Evolutionary conservation across 2,888 invertebrate species (phyloP).

Genomic region (Diarsia rubi): DNA sequence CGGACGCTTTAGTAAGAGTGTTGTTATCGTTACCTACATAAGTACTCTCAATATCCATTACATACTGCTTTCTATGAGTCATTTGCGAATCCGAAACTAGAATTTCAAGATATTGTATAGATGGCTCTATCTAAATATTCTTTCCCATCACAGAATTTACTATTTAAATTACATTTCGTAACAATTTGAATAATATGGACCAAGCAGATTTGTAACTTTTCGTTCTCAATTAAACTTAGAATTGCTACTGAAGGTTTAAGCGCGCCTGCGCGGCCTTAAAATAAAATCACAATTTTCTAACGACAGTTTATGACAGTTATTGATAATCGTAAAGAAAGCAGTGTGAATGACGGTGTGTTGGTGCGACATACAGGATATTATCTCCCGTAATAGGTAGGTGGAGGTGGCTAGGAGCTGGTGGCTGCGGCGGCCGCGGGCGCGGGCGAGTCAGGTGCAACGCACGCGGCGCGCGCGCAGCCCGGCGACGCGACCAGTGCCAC

Average conservation of each 20-base stretch:
- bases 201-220: neutral
- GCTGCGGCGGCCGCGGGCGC: conserved; percentile 73
- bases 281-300: conserved; percentile 12
- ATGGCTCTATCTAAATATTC: neutral
- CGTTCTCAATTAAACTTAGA: neutral
- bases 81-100: neutral
- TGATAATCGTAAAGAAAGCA: conserved; percentile 61
- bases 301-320: conserved; percentile 7
- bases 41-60: conserved; percentile 9
- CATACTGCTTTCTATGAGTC: neutral
- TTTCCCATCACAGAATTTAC: neutral
- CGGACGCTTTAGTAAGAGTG: conserved; percentile 29
- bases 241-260: conserved; percentile 9
- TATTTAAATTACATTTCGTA: neutral
- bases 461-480: conserved; percentile 68
- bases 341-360: conserved; percentile 66
- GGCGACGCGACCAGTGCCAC: conserved; percentile 79
- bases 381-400: conserved; percentile 72
- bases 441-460: conserved; percentile 85
- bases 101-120: neutral
- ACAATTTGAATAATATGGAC: neutral
- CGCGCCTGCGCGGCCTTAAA: neutral
- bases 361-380: conserved; percentile 68
- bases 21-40: conserved; percentile 40
- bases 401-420: conserved; percentile 73